Percentiles rank a stretch among this genome's conserved stretches.
Evolutionary conservation across 2,113 vertebrate genomes (phyloP).

Genomic region (Probosciger aterrimus): DNA sequence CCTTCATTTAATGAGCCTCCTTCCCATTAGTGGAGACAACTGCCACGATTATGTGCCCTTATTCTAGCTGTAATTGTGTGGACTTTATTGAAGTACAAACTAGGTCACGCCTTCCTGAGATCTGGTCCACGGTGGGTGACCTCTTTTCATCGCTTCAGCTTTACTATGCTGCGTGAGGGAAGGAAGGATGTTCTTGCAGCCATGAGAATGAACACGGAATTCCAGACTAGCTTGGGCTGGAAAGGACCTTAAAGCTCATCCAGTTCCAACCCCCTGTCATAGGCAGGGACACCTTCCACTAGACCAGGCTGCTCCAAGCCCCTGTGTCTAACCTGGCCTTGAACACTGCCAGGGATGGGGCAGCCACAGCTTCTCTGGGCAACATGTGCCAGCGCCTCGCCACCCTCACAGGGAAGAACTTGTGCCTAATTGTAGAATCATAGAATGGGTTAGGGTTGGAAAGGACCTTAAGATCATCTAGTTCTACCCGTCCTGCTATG

Average conservation of each 20-base stretch:
- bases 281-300: background rate
- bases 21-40: background rate
- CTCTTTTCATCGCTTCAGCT: background rate
- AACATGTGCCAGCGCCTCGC: background rate
- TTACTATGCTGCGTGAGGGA: background rate
- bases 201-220: background rate
- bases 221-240: background rate
- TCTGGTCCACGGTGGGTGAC: background rate
- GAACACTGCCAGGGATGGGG: background rate
- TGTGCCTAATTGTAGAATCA: background rate
- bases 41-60: background rate
- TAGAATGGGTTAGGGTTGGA: background rate
- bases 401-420: background rate
- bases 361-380: background rate
- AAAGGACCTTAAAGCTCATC: background rate
- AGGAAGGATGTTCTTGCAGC: background rate
- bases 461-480: background rate
- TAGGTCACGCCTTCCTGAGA: background rate
- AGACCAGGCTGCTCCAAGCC: background rate
- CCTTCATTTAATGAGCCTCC: conserved; percentile 17
- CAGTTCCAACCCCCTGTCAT: background rate
- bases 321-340: background rate
- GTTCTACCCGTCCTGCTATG: background rate
- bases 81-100: background rate
- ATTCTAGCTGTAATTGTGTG: background rate